These are phyloP conservation scores for Pseudoatta argentina DNA, from an alignment of 1,140 invertebrate genomes.

Conservation along the genomic window DNA sequence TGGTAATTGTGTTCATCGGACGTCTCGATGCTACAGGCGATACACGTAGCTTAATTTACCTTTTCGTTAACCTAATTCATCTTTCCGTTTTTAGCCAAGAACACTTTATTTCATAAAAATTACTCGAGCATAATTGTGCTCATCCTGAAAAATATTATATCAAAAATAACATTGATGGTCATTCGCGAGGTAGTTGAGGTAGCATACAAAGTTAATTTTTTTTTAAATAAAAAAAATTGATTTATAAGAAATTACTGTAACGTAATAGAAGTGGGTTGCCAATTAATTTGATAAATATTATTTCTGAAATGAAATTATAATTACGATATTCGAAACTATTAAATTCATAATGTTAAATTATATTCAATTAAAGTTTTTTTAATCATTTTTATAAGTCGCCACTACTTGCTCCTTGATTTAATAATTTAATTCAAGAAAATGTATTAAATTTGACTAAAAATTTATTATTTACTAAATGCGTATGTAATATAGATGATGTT, in stretches of 20 bases:
- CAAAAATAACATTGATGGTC: conserved; percentile 9
- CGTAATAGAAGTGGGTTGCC: neutral
- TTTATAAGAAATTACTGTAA: neutral
- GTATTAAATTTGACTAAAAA: no score
- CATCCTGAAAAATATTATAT: neutral
- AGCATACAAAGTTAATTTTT: neutral
- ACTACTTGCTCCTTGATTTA: no score
- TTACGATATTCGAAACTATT: neutral
- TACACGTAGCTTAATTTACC: neutral
- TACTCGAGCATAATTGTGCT: neutral
- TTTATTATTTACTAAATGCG: no score
- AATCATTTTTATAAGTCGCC: no score
- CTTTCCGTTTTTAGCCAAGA: neutral
- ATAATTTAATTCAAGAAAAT: no score
- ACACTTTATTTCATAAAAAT: neutral
- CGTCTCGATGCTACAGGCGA: neutral
- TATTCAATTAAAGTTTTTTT: no score
- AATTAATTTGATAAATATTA: neutral
- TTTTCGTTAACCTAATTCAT: neutral
- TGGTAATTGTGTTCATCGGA: neutral
- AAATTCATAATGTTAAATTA: no score
- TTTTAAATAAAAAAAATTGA: neutral
- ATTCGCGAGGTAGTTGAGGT: neutral
- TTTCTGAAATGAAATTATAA: neutral
- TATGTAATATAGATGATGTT: no score